phyloP scores from a whole-genome alignment of 2,888 invertebrate species.

The Pilophorus perplexus region DNA sequence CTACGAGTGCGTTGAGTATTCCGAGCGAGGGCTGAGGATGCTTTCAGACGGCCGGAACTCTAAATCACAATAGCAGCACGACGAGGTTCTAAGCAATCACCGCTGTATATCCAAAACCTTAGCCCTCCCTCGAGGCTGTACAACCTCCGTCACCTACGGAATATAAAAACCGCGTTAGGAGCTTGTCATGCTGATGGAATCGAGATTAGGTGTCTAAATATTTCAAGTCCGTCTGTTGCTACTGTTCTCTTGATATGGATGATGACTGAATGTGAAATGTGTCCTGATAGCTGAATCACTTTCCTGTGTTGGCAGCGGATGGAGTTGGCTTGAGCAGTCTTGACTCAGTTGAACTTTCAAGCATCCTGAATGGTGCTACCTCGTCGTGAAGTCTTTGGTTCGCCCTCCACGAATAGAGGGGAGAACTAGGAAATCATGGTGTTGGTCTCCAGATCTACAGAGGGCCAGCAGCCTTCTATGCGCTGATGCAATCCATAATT shows the following conservation, averaged over 20 bases:
- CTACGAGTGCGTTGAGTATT: constrained; percentile 12
- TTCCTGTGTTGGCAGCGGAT: no score
- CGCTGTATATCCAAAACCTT: constrained; percentile 35
- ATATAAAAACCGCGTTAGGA: constrained; percentile 33
- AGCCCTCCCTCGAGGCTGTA: constrained; percentile 1
- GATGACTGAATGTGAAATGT: neutral
- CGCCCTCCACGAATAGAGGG: no score
- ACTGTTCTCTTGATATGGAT: no score
- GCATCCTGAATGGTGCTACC: no score
- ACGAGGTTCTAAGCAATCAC: constrained; percentile 29
- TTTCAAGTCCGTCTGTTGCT: constrained; percentile 8
- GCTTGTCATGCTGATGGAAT: constrained; percentile 19
- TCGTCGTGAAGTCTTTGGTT: no score
- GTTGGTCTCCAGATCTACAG: no score
- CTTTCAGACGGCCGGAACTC: constrained; percentile 39
- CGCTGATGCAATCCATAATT: no score
- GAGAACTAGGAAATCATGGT: no score
- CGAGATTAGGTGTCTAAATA: constrained; percentile 14
- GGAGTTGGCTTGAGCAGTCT: no score
- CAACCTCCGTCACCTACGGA: constrained; percentile 13
- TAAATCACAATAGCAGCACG: constrained; percentile 36
- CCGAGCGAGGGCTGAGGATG: constrained; percentile 18
- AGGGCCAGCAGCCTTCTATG: no score
- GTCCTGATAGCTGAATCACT: no score
- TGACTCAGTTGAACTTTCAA: no score